Base-by-base conservation (phyloP, 2,113 vertebrate species). In the Platycercus adscitus region DNA sequence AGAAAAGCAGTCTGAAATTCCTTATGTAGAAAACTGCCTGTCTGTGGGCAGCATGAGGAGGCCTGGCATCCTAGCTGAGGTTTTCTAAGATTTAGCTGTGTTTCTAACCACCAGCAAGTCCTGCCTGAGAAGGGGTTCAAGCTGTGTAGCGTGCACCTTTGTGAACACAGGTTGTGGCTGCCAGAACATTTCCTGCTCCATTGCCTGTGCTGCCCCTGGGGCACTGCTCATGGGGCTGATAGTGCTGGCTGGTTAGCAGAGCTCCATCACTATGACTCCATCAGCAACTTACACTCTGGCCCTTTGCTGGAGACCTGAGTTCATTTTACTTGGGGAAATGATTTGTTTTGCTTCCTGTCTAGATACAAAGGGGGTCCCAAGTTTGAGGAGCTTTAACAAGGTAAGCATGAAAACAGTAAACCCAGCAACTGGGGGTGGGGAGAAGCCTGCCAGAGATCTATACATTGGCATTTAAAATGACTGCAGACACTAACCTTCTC, bases 301-400 rank as follows among this genome's bases (percentile, higher is more conserved):
- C 55, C 28, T 88, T 94, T 82, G 79, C 85, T 93, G 82, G 56
- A 83, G 53, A 72, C 44, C 53, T 11, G 29, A 89, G 85, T 43
- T 89, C 58, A 6, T 77, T 85, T 86, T 66, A n/a, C 71, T 14
- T 49, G 49, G 50, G 49, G 33, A 88, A 92, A 86, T 70, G 58
- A 46, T 83, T 93, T 82, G 66, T 41, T 94, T 96, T 65, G 29
- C 88, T 93, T 91, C 85, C 44, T 61, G 79, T 86, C 85, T 82
- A 72, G 71, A 31, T 83, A 33, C 5, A 29, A 80, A 70, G 58
- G 15, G 49, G 28, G 4, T 92, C 41, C 71, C 41, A 14, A 31
- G 49, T 80, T 89, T 86, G 9, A 58, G 28, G 41, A 77, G 9
- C 21, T n/a, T 77, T 77, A 69, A 64, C 44, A 56, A 77, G 70